phyloP scores from a whole-genome alignment of 2,888 invertebrate species.

The Amblyjoppa fuscipennis region DNA sequence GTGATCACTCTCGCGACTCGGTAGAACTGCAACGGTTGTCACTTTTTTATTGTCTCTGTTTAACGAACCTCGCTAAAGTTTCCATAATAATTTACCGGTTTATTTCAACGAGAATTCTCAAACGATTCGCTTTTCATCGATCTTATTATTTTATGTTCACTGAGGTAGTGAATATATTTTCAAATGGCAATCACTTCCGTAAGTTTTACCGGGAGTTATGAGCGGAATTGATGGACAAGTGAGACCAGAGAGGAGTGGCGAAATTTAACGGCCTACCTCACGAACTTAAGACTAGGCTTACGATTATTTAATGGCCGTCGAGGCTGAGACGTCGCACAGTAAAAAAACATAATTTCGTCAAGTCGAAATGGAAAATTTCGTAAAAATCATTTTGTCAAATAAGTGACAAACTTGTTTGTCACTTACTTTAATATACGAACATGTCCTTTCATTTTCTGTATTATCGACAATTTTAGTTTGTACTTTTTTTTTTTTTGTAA shows the following conservation, averaged over 20 bases:
- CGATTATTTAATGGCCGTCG: slow-evolving; percentile 10
- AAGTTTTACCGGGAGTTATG: not conserved
- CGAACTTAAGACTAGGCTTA: slow-evolving; percentile 11
- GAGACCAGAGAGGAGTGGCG: not conserved
- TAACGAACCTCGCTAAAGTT: slow-evolving; percentile 9
- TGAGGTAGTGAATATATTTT: slow-evolving; percentile 60
- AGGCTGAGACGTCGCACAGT: not conserved
- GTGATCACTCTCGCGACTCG: slow-evolving; percentile 28
- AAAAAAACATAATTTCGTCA: too few species aligned
- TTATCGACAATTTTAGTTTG: too few species aligned
- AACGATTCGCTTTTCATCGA: not conserved
- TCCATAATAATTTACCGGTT: slow-evolving; percentile 11
- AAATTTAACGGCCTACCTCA: slow-evolving; percentile 2
- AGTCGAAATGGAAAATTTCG: too few species aligned
- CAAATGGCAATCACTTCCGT: slow-evolving; percentile 5
- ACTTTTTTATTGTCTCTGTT: slow-evolving; percentile 37
- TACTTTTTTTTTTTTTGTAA: too few species aligned
- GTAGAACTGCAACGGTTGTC: slow-evolving; percentile 44
- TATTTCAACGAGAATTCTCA: slow-evolving; percentile 17
- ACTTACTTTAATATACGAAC: too few species aligned
- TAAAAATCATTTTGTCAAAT: too few species aligned
- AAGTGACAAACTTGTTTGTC: too few species aligned
- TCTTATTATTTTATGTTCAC: slow-evolving; percentile 42
- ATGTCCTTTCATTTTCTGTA: too few species aligned
- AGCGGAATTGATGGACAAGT: not conserved